phyloP scores from a whole-genome alignment of 2,113 vertebrate species.

The Mugil cephalus region DNA sequence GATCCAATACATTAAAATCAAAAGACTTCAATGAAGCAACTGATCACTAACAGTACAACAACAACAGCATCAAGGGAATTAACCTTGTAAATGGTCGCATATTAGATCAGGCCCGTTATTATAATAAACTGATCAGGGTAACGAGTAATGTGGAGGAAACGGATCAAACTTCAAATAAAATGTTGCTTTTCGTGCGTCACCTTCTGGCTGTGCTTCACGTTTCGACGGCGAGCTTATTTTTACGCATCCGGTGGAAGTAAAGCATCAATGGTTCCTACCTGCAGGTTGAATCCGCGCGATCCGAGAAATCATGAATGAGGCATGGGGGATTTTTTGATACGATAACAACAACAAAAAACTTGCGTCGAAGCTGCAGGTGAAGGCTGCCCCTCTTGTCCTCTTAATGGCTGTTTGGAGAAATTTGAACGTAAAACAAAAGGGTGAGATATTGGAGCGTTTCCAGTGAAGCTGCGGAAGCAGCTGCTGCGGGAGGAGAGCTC shows the following conservation, averaged over 20 bases:
- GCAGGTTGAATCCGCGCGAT: constrained; percentile 15
- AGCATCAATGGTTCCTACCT: constrained; percentile 42
- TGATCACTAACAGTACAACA: too few relatives aligned
- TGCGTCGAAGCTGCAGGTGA: neutral
- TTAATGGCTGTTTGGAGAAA: neutral
- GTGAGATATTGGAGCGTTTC: neutral
- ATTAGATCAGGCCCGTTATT: too few relatives aligned
- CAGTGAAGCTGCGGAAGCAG: neutral
- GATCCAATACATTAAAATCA: too few relatives aligned
- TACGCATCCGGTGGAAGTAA: too few relatives aligned
- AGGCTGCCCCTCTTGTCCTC: neutral
- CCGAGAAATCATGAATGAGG: constrained; percentile 22
- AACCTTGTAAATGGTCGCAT: too few relatives aligned
- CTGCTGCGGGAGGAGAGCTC: constrained; percentile 1
- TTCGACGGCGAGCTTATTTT: neutral
- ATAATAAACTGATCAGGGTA: too few relatives aligned
- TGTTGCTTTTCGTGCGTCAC: neutral
- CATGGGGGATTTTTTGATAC: neutral
- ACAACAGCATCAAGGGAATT: too few relatives aligned
- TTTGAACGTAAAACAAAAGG: neutral
- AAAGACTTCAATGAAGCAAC: too few relatives aligned
- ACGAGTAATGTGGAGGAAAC: fast-evolving
- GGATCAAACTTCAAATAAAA: neutral
- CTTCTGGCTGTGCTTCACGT: neutral
- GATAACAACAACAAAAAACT: neutral